Evolutionary conservation across 2,113 vertebrate genomes (phyloP).

Genomic region (Zosterops pallidus): DNA sequence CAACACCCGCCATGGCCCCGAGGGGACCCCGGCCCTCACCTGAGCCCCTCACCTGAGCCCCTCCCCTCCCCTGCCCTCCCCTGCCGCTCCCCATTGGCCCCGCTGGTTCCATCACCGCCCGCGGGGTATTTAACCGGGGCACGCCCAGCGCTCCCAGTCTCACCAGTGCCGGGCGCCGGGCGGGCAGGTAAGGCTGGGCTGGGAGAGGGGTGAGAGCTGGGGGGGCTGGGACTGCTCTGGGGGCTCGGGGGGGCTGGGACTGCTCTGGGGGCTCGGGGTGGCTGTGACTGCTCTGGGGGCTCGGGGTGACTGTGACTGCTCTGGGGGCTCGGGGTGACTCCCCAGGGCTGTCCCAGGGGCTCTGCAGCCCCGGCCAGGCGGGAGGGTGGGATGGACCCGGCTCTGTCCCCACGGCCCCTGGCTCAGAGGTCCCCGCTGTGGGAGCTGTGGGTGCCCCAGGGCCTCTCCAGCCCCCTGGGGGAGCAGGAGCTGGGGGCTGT

Average conservation of each 20-base stretch:
- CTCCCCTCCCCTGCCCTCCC: not conserved
- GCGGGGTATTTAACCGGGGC: not conserved
- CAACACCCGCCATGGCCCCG: rapidly evolving
- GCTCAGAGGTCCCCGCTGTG: not conserved
- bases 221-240: not conserved
- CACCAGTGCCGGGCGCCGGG: rapidly evolving
- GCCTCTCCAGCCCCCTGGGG: not conserved
- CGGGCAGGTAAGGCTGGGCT: not conserved
- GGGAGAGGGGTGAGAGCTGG: too few relatives aligned
- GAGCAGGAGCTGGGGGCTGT: not conserved
- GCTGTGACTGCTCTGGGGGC: rapidly evolving
- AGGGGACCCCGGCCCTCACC: not conserved
- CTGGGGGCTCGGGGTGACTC: rapidly evolving
- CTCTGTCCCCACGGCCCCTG: not conserved
- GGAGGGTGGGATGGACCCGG: rapidly evolving
- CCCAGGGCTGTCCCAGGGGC: not conserved
- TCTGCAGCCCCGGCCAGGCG: not conserved
- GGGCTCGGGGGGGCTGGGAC: rapidly evolving
- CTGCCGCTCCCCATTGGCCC: not conserved
- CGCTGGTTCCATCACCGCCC: not conserved
- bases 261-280: rapidly evolving
- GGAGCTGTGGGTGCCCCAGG: rapidly evolving
- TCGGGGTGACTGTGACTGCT: rapidly evolving
- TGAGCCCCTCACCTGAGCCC: not conserved
- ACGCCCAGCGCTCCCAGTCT: rapidly evolving